Evolutionary conservation across 2,888 invertebrate genomes (phyloP).

Genomic region (Melieria crassipennis): DNA sequence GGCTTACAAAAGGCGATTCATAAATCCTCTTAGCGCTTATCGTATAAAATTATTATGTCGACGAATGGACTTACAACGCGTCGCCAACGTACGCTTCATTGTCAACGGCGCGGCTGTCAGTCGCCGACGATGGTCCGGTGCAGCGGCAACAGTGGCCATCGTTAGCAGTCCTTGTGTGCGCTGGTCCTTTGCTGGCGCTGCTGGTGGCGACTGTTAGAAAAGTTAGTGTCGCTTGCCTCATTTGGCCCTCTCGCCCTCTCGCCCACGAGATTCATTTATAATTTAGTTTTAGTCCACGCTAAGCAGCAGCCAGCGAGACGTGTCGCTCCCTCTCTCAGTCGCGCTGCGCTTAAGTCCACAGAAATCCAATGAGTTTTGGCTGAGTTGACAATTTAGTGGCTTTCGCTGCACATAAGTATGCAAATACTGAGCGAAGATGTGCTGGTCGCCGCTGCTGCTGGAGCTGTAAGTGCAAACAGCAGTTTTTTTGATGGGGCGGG

Average conservation of each 20-base stretch:
- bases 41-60: constrained; percentile 48
- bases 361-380: background rate
- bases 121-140: background rate
- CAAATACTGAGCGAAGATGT: background rate
- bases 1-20: constrained; percentile 49
- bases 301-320: constrained; percentile 3
- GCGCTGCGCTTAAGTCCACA: background rate
- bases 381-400: constrained; percentile 27
- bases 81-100: background rate
- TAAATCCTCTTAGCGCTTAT: constrained; percentile 48
- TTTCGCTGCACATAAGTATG: constrained; percentile 4
- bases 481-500: too few species aligned
- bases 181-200: too few species aligned
- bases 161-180: too few species aligned
- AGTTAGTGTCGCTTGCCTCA: background rate
- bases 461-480: too few species aligned
- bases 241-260: background rate
- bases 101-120: background rate
- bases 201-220: too few species aligned
- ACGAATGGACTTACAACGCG: constrained; percentile 36
- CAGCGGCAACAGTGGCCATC: too few species aligned
- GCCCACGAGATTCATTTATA: constrained; percentile 26
- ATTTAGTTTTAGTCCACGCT: constrained; percentile 18
- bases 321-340: background rate
- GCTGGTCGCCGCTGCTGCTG: too few species aligned